Base-by-base conservation (phyloP, 2,888 invertebrate species). In the Meta bourneti region DNA sequence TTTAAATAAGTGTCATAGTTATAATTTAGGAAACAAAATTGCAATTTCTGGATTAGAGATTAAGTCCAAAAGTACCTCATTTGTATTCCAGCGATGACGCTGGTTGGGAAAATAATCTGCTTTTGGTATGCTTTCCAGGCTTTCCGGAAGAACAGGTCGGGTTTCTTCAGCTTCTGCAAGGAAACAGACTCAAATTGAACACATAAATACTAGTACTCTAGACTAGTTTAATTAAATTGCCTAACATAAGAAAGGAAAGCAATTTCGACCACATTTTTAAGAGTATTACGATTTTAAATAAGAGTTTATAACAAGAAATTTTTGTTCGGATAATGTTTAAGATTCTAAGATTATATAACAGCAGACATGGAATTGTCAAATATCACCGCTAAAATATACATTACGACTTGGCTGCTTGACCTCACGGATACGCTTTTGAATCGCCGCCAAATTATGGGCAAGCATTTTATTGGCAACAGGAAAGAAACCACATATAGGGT, bases 11-110 rank as follows among this genome's bases (percentile, higher is more conserved):
- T 61, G 9, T 9, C 16, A 61, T 5, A 5, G 9, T 61, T 61
- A 61, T 6, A 61, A 5, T 61, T 16, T 9, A 16, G 5, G 13
- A 16, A 61, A 9, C 61, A 16, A 61, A 61, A 61, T 61, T 61
- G 61, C 11, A 61, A 61, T 61, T 61, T 61, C 9, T 61, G 9
- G 61, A 61, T 13, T 11, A 61, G 88, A 19, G 11, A 82, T 94
- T 79, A 20, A 70, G 61, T 49, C 7, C 13, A 19, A 20, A 54
- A 51, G 96, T 95, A 98, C 99, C 97, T 99, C 99, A 96, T 99
- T 99, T 95, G 98, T 99, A 97, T 99, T 99, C 99, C 99, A 99
- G 94, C 98, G 97, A 95, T 99, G 98, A 95, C 98, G 96, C 95
- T 98, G 98, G 94, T 97, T 97, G 93, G 98, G 98, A 95, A 99